Evolutionary conservation across 92 coral and sea anemone species (phyloP).

Genomic region (Diadumene lineata): DNA sequence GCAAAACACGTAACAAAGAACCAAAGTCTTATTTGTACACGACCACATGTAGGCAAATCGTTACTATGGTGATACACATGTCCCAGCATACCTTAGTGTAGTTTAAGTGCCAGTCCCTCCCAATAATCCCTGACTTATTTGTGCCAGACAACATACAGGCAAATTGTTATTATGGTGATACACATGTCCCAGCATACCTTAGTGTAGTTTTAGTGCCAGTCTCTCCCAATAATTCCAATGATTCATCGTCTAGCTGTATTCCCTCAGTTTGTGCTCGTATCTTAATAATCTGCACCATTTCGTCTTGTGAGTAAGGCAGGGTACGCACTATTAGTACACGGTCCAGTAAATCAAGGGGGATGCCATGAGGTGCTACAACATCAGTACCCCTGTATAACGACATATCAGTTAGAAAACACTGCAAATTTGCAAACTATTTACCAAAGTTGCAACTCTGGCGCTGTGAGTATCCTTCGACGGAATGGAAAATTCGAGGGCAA

Average conservation of each 20-base stretch:
- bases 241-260: constrained; percentile 91
- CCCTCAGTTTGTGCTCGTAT: constrained; percentile 97
- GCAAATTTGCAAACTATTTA: too few relatives aligned
- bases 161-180: background rate
- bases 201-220: constrained; percentile 94
- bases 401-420: background rate
- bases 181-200: constrained; percentile 46
- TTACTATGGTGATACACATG: background rate
- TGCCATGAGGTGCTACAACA: constrained; percentile 91
- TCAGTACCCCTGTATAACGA: constrained; percentile 80
- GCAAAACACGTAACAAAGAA: too few relatives aligned
- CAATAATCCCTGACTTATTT: constrained; percentile 44
- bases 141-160: too few relatives aligned
- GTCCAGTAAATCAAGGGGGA: constrained; percentile 96
- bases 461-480: too few relatives aligned
- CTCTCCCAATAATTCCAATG: constrained; percentile 83
- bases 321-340: constrained; percentile 97
- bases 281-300: constrained; percentile 88
- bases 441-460: too few relatives aligned
- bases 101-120: constrained; percentile 97
- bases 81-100: constrained; percentile 70
- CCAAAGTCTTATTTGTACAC: too few relatives aligned
- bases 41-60: too few relatives aligned
- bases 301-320: constrained; percentile 93
- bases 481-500: background rate